Percentiles rank a stretch among this genome's conserved stretches.
Conservation (phyloP, 2,113 vertebrate genomes). For the Dolichotis patagonum region DNA sequence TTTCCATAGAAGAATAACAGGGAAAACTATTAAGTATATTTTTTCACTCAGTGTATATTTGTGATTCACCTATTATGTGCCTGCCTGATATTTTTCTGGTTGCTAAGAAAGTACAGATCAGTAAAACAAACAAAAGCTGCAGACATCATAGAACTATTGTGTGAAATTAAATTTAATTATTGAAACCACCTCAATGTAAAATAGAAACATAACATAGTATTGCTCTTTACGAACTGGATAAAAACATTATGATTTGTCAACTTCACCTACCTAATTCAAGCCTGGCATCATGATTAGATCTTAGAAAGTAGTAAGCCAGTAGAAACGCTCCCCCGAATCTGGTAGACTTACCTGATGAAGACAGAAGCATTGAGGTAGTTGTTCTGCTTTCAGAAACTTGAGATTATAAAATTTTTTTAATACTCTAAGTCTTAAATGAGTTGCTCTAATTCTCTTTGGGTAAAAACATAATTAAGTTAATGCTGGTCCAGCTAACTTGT, state of each 20-base stretch:
- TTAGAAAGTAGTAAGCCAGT: background rate
- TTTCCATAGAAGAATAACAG: background rate
- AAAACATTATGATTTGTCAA: background rate
- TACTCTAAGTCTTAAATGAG: background rate
- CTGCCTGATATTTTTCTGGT: background rate
- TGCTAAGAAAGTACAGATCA: background rate
- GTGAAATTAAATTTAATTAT: background rate
- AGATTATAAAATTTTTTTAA: background rate
- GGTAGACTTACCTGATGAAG: background rate
- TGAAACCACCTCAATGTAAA: constrained; percentile 17
- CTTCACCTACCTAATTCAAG: background rate
- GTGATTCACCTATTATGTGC: background rate
- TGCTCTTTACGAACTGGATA: background rate
- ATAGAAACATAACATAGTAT: background rate
- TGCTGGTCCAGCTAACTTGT: background rate
- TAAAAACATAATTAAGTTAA: background rate
- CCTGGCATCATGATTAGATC: background rate
- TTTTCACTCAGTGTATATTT: background rate
- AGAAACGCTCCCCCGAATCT: background rate
- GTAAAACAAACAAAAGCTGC: background rate
- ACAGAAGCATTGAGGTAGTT: background rate
- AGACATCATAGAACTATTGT: background rate
- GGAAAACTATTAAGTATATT: background rate
- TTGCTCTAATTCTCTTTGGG: background rate
- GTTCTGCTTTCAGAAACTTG: background rate